Conservation (phyloP, 2,888 invertebrate genomes). For the Orthosia gothica region DNA sequence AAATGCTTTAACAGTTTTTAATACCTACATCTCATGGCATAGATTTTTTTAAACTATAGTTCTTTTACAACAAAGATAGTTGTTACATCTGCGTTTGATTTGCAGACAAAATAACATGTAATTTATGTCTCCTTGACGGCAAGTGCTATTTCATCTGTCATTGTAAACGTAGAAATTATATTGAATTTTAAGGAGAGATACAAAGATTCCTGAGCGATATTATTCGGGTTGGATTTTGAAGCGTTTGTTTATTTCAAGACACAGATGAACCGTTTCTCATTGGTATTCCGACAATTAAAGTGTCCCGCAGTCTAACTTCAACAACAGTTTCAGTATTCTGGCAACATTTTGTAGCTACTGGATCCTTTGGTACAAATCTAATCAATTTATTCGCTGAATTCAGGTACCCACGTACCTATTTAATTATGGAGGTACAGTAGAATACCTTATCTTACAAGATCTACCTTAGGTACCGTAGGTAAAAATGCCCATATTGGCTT, state of each 20-base stretch:
- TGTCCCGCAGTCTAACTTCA: conserved; percentile 7
- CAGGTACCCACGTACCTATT: not conserved
- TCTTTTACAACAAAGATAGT: too few species aligned
- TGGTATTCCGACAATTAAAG: conserved; percentile 44
- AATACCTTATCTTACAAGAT: not conserved
- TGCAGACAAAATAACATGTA: not conserved
- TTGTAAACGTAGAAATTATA: not conserved
- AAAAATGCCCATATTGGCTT: too few species aligned
- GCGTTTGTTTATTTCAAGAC: conserved; percentile 26
- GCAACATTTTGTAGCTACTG: conserved; percentile 14
- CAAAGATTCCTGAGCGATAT: not conserved
- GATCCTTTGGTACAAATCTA: conserved; percentile 28
- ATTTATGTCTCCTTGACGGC: not conserved
- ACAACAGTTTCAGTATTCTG: conserved; percentile 39
- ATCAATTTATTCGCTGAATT: conserved; percentile 17
- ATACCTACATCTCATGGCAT: too few species aligned
- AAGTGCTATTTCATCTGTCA: too few species aligned
- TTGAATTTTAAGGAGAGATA: not conserved
- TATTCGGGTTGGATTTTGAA: conserved; percentile 32
- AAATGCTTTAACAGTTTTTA: too few species aligned
- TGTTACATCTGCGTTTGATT: not conserved
- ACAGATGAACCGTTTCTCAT: conserved; percentile 37
- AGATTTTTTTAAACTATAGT: too few species aligned
- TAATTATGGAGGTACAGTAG: not conserved
- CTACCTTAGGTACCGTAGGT: not conserved